Evolutionary conservation across 2,113 vertebrate species (phyloP).

Genomic region (Tylochromis polylepis): DNA sequence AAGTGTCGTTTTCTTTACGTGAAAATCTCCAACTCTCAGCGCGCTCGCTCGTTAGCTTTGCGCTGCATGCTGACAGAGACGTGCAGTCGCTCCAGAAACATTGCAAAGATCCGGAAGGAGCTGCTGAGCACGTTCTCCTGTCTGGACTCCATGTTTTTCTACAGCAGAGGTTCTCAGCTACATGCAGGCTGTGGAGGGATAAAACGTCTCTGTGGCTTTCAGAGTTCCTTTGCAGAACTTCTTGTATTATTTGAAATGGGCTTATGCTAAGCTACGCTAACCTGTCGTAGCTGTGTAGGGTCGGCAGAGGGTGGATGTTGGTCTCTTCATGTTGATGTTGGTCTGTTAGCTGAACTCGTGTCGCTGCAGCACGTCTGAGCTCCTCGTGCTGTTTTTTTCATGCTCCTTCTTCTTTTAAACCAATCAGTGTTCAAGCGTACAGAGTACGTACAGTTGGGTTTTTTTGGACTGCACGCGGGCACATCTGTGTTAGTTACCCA

Average conservation of each 20-base stretch:
- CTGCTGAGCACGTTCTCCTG: not conserved
- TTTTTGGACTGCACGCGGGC: not conserved
- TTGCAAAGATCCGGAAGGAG: not conserved
- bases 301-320: not conserved
- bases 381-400: not conserved
- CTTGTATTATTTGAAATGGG: not conserved
- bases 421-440: not conserved
- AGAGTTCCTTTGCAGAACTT: not conserved
- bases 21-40: not conserved
- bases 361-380: not conserved
- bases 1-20: not conserved
- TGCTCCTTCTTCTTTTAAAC: not conserved
- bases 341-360: not conserved
- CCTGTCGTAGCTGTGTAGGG: not conserved
- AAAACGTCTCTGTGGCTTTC: not conserved
- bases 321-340: not conserved
- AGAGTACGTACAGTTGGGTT: not conserved
- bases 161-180: not conserved
- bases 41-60: not conserved
- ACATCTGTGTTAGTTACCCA: not conserved
- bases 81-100: not conserved
- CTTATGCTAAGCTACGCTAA: not conserved
- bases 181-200: not conserved
- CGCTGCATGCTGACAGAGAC: not conserved
- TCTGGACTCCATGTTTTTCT: not conserved